Percentiles rank a stretch among this genome's conserved stretches.
phyloP scores from a whole-genome alignment of 2,113 vertebrate genomes.

The Leiothrix lutea region DNA sequence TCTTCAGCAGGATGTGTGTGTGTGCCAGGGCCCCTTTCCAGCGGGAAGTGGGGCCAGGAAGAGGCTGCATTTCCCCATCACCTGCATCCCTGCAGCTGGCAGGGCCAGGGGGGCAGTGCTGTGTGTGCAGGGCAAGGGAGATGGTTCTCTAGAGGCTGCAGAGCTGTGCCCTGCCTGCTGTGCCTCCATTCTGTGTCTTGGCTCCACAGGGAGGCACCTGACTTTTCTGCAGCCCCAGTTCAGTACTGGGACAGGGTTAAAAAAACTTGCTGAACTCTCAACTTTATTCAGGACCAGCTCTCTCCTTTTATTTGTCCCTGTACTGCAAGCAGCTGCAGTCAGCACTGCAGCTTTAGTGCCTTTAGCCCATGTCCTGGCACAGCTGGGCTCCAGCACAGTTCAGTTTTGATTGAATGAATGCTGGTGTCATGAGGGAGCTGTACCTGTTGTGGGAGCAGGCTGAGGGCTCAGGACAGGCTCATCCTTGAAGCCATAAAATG shows the following conservation, averaged over 20 bases:
- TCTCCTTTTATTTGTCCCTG: not conserved
- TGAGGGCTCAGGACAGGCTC: not conserved
- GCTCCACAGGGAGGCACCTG: not conserved
- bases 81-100: not conserved
- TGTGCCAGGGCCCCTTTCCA: too few species aligned
- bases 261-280: not conserved
- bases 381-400: not conserved
- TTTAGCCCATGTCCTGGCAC: not conserved
- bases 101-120: not conserved
- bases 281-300: not conserved
- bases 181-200: not conserved
- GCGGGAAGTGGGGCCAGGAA: not conserved
- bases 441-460: fast-evolving
- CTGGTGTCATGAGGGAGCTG: not conserved
- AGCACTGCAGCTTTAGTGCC: not conserved
- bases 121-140: fast-evolving
- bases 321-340: not conserved
- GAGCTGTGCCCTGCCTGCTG: not conserved
- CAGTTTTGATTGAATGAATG: not conserved
- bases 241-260: not conserved
- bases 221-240: not conserved
- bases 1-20: fast-evolving
- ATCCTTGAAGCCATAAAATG: not conserved
- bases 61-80: too few species aligned
- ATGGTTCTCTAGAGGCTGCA: not conserved